phyloP scores from a whole-genome alignment of 2,113 vertebrate species.

The Myotis yumanensis region DNA sequence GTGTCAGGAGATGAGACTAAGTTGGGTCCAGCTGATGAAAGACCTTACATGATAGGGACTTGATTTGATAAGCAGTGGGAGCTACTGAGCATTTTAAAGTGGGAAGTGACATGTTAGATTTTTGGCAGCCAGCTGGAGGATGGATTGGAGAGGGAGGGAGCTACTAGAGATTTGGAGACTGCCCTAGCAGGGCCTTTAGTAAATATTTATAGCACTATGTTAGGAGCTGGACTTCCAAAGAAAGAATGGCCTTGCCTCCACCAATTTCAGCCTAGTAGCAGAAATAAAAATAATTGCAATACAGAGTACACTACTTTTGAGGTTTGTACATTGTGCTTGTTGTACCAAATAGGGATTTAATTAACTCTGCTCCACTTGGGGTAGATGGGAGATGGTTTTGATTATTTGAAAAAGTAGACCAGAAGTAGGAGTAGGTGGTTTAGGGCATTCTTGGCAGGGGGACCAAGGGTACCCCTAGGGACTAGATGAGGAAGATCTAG shows the following conservation, averaged over 20 bases:
- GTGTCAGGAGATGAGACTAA: not conserved
- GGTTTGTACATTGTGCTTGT: not conserved
- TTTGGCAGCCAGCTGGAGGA: not conserved
- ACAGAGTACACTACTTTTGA: not conserved
- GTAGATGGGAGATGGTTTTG: not conserved
- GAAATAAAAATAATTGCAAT: not conserved
- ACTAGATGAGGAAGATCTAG: not conserved
- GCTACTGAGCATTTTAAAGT: not conserved
- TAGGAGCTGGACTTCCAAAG: not conserved
- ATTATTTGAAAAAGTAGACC: not conserved
- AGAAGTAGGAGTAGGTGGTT: not conserved
- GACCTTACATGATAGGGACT: not conserved
- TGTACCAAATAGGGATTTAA: not conserved
- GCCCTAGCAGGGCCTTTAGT: not conserved
- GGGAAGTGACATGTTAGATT: not conserved
- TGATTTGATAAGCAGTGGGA: not conserved
- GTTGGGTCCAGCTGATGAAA: not conserved
- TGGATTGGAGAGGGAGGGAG: not conserved
- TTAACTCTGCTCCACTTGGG: not conserved
- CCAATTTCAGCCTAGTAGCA: not conserved
- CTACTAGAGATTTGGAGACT: not conserved
- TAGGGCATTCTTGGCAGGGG: not conserved
- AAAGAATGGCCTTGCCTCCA: not conserved
- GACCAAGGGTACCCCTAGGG: not conserved
- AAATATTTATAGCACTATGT: not conserved